These are phyloP conservation scores for Cerceris ruficornis DNA, from an alignment of 2,888 invertebrate genomes.

Conservation along the genomic window DNA sequence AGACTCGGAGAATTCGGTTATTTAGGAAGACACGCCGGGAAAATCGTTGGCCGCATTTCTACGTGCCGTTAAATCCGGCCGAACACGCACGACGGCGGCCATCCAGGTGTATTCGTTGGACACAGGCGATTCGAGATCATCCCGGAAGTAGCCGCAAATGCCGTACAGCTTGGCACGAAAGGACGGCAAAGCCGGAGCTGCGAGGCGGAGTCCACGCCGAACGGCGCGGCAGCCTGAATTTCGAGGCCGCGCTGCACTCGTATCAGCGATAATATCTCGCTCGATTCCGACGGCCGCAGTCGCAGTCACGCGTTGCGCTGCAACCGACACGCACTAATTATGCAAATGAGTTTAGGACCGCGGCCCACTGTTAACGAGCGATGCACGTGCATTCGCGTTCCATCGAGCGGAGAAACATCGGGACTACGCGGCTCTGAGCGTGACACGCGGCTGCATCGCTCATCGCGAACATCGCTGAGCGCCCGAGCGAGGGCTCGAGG, in stretches of 20 bases:
- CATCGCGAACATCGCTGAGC: slow-evolving; percentile 7
- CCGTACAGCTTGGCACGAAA: slow-evolving; percentile 20
- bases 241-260: slow-evolving; percentile 47
- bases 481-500: too few relatives aligned
- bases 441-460: slow-evolving; percentile 30
- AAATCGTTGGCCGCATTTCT: slow-evolving; percentile 28
- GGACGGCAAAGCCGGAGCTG: neutral
- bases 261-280: slow-evolving; percentile 60
- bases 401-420: slow-evolving; percentile 60
- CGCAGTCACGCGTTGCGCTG: slow-evolving; percentile 64
- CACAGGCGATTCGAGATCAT: neutral
- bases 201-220: neutral
- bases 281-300: slow-evolving; percentile 49
- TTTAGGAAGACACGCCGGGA: slow-evolving; percentile 13
- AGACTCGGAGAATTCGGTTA: slow-evolving; percentile 31
- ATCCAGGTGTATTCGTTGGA: too few relatives aligned
- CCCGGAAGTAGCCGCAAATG: slow-evolving; percentile 40
- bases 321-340: slow-evolving; percentile 73
- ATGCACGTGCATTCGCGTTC: slow-evolving; percentile 63
- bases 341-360: slow-evolving; percentile 75
- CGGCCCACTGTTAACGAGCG: slow-evolving; percentile 72
- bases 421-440: slow-evolving; percentile 21
- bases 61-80: neutral
- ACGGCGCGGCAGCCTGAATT: neutral
- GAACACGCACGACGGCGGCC: too few relatives aligned